Base-by-base conservation (phyloP, 2,888 invertebrate genomes). In the Drosophila melanosoma region DNA sequence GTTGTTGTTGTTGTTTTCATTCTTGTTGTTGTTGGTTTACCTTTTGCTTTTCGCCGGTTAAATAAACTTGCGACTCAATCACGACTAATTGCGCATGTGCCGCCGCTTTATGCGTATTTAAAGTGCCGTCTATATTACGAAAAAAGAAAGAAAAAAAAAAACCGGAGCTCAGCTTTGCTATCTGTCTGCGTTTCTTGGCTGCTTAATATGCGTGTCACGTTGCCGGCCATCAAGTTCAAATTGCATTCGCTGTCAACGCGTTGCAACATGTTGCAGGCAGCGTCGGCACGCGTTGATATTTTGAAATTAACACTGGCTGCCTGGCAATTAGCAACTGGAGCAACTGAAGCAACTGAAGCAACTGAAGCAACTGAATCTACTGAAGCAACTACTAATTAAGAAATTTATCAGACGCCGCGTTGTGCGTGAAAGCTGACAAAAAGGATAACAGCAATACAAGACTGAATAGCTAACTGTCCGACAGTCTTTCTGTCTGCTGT, bases 131-230 rank as follows among this genome's bases (percentile, higher is more conserved):
- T 79, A 60, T 76, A 81, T 83, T 86, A 89, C 83, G 26, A 81
- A 82, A 45, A 45, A 23, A 20, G 12, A 8, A 23, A 26, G 4
- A 45, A 23, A 12, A 7, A 8, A 23, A 45, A 36, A 45, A 82
- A 83, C 80, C 81, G 80, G 79, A 78, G 83, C 82, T 69, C 69
- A 73, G 56, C 51, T 62, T 68, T 70, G 64, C 53, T 67, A 58
- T 59, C 65, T 51, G 48, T 36, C 59, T 57, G 49, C 32, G 45
- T 53, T 61, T 67, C 26, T 65, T 67, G 62, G 62, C 83, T 84
- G 69, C 61, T 90, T 90, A 89, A 88, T 83, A 91, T 90, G 90
- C 91, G 89, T 91, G 88, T 90, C 91, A 90, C 90, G 91, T 86
- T 88, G 80, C 76, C 74, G 83, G 83, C 86, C 86, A 90, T 90